These are phyloP conservation scores for Philopotamus ludificatus DNA, from an alignment of 1,140 invertebrate genomes.

Conservation along the genomic window DNA sequence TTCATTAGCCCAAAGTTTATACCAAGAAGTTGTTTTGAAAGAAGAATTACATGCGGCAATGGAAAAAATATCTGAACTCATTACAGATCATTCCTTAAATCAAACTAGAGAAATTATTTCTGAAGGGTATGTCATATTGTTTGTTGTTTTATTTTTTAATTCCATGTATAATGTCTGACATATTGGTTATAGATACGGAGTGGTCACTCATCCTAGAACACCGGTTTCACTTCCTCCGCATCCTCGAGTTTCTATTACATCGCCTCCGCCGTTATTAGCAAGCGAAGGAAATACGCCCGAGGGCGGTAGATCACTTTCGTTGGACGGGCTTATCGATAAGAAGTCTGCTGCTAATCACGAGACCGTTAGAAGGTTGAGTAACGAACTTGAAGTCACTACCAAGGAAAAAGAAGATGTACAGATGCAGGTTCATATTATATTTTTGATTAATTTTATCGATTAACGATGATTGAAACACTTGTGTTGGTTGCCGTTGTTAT, in stretches of 20 bases:
- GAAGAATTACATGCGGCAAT: slow-evolving; percentile 57
- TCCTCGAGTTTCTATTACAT: slow-evolving; percentile 30
- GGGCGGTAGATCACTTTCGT: slow-evolving; percentile 21
- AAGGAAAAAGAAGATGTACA: slow-evolving; percentile 68
- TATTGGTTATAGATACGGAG: slow-evolving; percentile 24
- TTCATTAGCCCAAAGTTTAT: slow-evolving; percentile 56
- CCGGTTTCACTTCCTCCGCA: slow-evolving; percentile 35
- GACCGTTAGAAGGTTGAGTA: slow-evolving; percentile 47
- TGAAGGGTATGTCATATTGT: slow-evolving; percentile 55
- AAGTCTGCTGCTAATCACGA: slow-evolving; percentile 14
- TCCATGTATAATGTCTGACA: not conserved
- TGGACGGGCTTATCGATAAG: slow-evolving; percentile 22
- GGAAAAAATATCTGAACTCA: slow-evolving; percentile 59
- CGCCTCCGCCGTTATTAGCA: slow-evolving; percentile 28
- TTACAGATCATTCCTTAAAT: slow-evolving; percentile 47
- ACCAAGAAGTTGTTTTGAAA: slow-evolving; percentile 57
- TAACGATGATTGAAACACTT: too few species aligned
- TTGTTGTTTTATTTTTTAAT: not conserved
- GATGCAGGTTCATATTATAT: too few species aligned
- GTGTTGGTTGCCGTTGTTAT: too few species aligned
- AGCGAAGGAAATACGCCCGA: slow-evolving; percentile 29
- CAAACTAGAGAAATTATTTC: slow-evolving; percentile 59
- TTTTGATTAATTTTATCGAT: too few species aligned
- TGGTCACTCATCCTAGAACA: slow-evolving; percentile 16
- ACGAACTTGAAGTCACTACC: slow-evolving; percentile 62